Evolutionary conservation across 2,113 vertebrate genomes (phyloP), one percentile per base, ranked within the genome.

Genomic region (Mandrillus leucophaeus): DNA sequence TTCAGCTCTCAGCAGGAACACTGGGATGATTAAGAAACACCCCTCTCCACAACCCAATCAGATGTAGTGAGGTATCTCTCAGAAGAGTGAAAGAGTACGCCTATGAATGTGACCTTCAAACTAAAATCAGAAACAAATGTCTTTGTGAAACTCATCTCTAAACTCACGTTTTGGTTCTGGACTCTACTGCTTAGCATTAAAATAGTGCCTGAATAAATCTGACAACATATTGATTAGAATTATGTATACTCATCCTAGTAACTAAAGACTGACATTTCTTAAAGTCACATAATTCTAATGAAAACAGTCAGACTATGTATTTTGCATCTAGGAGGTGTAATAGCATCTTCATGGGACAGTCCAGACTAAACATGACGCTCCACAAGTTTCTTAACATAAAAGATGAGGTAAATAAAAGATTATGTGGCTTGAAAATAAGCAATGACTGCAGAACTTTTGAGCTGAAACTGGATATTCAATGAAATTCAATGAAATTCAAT

Each of bases 401-500:
- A 93, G 14, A 87, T 43, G 17, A 10, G 20, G 27, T 38, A 59
- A 83, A 76, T 16, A 48, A 52, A 70, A 11, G 30, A n/a, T 27
- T 4, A 12, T 5, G 2, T 81, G 20, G 3, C 32, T 78, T 83
- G 32, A 85, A 61, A 61, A 72, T 12, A 86, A 43, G 8, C 38
- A 87, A 64, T 72, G 68, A 50, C 16, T 32, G 18, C 3, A 64
- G n/a, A 83, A 38, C 6, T 20, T 50, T 72, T 43, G 8, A 10
- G 12, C 78, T 73, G 18, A 85, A 85, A 59, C 2, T 30, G 70
- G 17, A 35, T 43, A n/a, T 86, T 92, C 52, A 89, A 9, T 90
- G 38, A 13, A 52, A 48, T n/a, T 93, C 9, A 40, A 0, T 55
- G 22, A 13, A 52, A 48, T n/a, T 93, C 9, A 40, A 0, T 55